Evolutionary conservation across 1,140 invertebrate genomes (phyloP).

Genomic region (Nautilus pompilius): DNA sequence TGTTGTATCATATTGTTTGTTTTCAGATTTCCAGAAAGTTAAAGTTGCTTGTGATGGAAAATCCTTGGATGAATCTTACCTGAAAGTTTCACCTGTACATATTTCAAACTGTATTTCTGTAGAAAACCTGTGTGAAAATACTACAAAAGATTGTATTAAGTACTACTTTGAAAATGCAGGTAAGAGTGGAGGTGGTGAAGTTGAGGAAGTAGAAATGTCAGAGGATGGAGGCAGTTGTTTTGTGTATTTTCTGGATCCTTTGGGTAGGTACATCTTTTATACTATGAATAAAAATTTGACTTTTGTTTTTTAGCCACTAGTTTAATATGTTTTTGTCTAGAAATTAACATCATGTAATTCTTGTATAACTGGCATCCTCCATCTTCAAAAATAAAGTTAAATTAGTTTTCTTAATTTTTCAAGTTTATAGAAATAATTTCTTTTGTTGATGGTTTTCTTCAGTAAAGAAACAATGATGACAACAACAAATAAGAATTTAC

Average conservation of each 20-base stretch:
- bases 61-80: constrained; percentile 13
- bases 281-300: too few relatives aligned
- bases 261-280: constrained; percentile 20
- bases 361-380: too few relatives aligned
- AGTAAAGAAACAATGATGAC: too few relatives aligned
- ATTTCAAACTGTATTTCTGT: constrained; percentile 23
- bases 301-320: too few relatives aligned
- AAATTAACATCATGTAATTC: too few relatives aligned
- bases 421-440: too few relatives aligned
- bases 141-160: constrained; percentile 16
- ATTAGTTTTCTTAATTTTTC: too few relatives aligned
- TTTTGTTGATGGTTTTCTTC: too few relatives aligned
- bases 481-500: too few relatives aligned
- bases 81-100: constrained; percentile 14
- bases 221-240: constrained; percentile 13
- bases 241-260: constrained; percentile 19
- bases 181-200: constrained; percentile 19
- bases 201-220: constrained; percentile 11
- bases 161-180: constrained; percentile 28
- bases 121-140: constrained; percentile 6
- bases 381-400: too few relatives aligned
- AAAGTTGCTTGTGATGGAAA: constrained; percentile 12
- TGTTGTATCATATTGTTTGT: too few relatives aligned
- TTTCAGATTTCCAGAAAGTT: constrained; percentile 16
- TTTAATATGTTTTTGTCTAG: too few relatives aligned